phyloP scores from a whole-genome alignment of 1,140 invertebrate species.

The Lethrus apterus region DNA sequence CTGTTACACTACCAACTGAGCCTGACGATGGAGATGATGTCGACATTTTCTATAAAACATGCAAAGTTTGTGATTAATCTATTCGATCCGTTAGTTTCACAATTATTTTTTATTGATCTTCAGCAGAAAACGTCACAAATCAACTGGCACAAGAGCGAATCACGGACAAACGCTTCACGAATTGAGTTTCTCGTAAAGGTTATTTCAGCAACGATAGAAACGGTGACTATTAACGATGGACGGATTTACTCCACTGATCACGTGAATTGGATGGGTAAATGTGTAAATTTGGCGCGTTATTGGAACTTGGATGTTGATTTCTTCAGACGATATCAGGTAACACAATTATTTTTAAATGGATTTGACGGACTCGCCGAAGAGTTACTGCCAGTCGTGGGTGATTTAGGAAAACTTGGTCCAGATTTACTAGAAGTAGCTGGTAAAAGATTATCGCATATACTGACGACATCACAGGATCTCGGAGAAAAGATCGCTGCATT shows the following conservation, averaged over 20 bases:
- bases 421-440: slow-evolving; percentile 64
- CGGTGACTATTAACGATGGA: slow-evolving; percentile 46
- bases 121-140: slow-evolving; percentile 27
- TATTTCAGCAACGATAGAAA: slow-evolving; percentile 57
- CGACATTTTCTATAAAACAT: slow-evolving; percentile 68
- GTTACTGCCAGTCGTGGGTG: slow-evolving; percentile 58
- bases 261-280: slow-evolving; percentile 60
- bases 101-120: slow-evolving; percentile 32
- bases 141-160: slow-evolving; percentile 30
- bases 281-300: slow-evolving; percentile 61
- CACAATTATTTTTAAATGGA: slow-evolving; percentile 67
- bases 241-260: slow-evolving; percentile 52
- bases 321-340: slow-evolving; percentile 67
- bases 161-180: slow-evolving; percentile 37
- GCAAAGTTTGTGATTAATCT: slow-evolving; percentile 64
- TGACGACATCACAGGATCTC: slow-evolving; percentile 50
- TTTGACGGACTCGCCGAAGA: slow-evolving; percentile 71
- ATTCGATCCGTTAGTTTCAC: slow-evolving; percentile 63
- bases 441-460: slow-evolving; percentile 58
- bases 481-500: slow-evolving; percentile 59
- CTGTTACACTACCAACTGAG: slow-evolving; percentile 72
- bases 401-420: slow-evolving; percentile 55
- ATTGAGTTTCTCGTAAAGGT: slow-evolving; percentile 58
- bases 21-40: slow-evolving; percentile 67
- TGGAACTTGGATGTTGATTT: slow-evolving; percentile 75